Evolutionary conservation across 64 coral and sea anemone genomes (phyloP).

Genomic region (Catalaphyllia jardinei): DNA sequence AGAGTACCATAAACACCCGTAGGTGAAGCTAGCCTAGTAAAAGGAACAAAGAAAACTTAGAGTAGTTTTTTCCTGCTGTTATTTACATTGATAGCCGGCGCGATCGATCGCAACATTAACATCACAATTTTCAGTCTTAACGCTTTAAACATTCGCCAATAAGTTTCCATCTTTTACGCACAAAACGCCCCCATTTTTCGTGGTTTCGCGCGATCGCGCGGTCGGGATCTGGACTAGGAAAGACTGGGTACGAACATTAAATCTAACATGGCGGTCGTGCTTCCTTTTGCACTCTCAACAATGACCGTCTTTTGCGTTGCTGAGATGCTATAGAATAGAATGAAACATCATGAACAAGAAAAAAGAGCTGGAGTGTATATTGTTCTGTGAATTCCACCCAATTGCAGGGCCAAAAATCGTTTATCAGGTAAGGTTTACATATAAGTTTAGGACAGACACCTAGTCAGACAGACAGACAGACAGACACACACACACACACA

Average conservation of each 20-base stretch:
- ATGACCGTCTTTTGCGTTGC: background rate
- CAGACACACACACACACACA: no score
- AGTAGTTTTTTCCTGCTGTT: no score
- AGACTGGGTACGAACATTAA: background rate
- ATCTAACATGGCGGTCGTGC: conserved; percentile 35
- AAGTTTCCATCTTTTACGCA: background rate
- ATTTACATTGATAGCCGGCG: no score
- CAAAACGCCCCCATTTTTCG: conserved; percentile 48
- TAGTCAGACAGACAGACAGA: background rate
- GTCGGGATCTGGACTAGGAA: background rate
- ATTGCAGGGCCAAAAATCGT: conserved; percentile 94
- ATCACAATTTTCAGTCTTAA: no score
- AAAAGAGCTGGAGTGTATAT: conserved; percentile 67
- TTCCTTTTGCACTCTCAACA: no score
- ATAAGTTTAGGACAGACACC: background rate
- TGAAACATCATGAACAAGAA: conserved; percentile 14
- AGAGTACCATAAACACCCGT: no score
- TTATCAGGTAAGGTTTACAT: conserved; percentile 61
- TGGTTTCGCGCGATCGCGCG: no score
- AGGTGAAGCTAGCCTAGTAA: no score
- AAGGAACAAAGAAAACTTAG: no score
- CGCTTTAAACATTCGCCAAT: background rate
- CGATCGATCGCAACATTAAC: no score
- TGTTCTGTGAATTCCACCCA: conserved; percentile 97
- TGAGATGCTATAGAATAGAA: background rate